Base-by-base conservation (phyloP, 2,797 vertebrate genomes). In the Intellagama lesueurii region DNA sequence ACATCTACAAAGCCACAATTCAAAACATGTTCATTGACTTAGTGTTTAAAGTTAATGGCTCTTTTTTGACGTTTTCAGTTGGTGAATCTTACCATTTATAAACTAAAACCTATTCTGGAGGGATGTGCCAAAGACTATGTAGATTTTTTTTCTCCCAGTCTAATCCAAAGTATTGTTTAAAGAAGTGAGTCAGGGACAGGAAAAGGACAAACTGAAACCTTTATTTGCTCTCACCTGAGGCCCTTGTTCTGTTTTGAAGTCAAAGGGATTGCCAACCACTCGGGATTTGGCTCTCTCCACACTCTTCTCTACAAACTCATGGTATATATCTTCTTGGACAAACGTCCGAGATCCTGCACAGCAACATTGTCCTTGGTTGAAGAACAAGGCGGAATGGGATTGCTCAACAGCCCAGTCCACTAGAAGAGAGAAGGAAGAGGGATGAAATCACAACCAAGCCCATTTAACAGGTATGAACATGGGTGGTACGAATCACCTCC, bases 321-420 rank as follows among this genome's bases (percentile, higher is more conserved):
- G 82, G 1, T 99, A 99, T 16, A 99, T 91, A 69, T 98, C 98
- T 49, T 98, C 98, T 86, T 99, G 99, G 85, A 99, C 99, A 0
- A 97, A 99, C 0, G 98, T 99, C 19, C 99, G 96, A 44, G 98
- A 98, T 4, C 98, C 99, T 0, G 99, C 99, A 0, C 98, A 98
- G 94, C 99, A 99, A 82, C 98, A 99, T 96, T 99, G 99, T 81
- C 99, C 99, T 96, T 99, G 98, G 96, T 99, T 99, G 96, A 99
- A 99, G 96, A 99, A 99, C 83, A 99, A 97, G 77, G 98, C 99
- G 0, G 98, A 97, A 95, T 99, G 98, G 92, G 99, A 95, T 96
- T 99, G 98, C 93, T 99, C 98, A 94, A 99, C 99, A 0, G 99
- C 99, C 91, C 98, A 97, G 92, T 97, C 98, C 98, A 99, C 99